These are phyloP conservation scores for Phrixothrix hirtus DNA, from an alignment of 2,888 invertebrate species.

Conservation along the genomic window DNA sequence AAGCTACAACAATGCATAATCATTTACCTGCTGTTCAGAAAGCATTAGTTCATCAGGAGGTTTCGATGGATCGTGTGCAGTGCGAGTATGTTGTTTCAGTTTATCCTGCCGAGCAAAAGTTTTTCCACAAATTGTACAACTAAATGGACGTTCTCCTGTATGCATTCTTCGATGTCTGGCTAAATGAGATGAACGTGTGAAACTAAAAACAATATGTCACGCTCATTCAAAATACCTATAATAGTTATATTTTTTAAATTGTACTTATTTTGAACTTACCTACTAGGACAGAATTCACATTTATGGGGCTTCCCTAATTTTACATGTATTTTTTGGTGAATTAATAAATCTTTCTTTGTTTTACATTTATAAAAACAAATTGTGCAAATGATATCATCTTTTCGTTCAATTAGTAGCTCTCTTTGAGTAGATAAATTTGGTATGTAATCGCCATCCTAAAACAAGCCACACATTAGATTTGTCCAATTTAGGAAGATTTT, in stretches of 20 bases:
- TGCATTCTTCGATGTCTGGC: conserved; percentile 71
- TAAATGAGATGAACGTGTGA: conserved; percentile 71
- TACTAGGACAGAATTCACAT: conserved; percentile 48
- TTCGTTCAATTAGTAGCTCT: not conserved
- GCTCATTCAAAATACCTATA: not conserved
- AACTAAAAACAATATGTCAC: conserved; percentile 52
- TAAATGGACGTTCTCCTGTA: conserved; percentile 72
- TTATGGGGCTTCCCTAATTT: conserved; percentile 34
- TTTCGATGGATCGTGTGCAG: conserved; percentile 58
- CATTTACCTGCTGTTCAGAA: too few relatives aligned
- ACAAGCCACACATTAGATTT: too few relatives aligned
- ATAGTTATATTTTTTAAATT: too few relatives aligned
- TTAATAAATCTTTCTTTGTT: conserved; percentile 22
- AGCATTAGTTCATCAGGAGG: too few relatives aligned
- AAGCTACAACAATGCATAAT: too few relatives aligned
- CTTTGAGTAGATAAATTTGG: conserved; percentile 2
- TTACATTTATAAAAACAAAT: conserved; percentile 22
- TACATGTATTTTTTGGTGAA: conserved; percentile 20
- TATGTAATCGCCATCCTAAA: conserved; percentile 8
- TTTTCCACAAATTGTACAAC: conserved; percentile 70
- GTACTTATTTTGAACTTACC: conserved; percentile 41
- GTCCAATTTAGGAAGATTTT: not conserved
- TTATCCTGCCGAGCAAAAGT: conserved; percentile 75
- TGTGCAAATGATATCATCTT: conserved; percentile 16
- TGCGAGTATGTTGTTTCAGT: conserved; percentile 68